A percentile compares a stretch with the other conserved stretches of the same genome.
Conservation (phyloP, 2,797 vertebrate genomes). For the Gambelia wislizenii region DNA sequence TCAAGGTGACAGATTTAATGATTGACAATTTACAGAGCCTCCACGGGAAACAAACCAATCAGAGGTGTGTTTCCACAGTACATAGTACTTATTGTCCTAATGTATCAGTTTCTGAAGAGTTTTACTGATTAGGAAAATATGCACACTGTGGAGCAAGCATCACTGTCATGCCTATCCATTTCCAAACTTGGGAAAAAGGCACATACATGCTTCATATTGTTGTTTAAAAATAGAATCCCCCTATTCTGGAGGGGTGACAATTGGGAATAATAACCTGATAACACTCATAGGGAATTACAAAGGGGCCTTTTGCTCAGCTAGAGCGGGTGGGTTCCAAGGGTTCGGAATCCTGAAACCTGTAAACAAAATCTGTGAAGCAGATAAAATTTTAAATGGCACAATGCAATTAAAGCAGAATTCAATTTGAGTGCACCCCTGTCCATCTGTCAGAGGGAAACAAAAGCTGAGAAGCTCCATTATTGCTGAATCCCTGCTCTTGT, state of each 20-base stretch:
- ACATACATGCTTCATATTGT: constrained; percentile 80
- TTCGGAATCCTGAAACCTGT: constrained; percentile 96
- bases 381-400: constrained; percentile 99
- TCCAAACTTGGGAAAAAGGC: constrained; percentile 67
- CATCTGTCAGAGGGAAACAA: constrained; percentile 99
- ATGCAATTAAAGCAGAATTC: constrained; percentile 99
- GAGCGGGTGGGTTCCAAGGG: constrained; percentile 83
- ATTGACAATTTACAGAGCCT: constrained; percentile 61
- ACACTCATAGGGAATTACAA: constrained; percentile 88
- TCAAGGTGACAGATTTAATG: constrained; percentile 61
- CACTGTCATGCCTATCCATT: constrained; percentile 70
- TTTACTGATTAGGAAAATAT: constrained; percentile 68
- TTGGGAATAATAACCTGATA: constrained; percentile 91
- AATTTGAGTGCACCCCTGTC: constrained; percentile 98
- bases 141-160: constrained; percentile 72
- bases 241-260: constrained; percentile 76
- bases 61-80: constrained; percentile 34
- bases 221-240: constrained; percentile 84
- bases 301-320: constrained; percentile 88
- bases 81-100: constrained; percentile 51
- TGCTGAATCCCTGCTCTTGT: constrained; percentile 95
- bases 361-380: constrained; percentile 99
- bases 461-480: constrained; percentile 96
- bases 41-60: constrained; percentile 62
- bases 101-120: constrained; percentile 65